These are phyloP conservation scores for Chrysina gloriosa DNA, from an alignment of 2,888 invertebrate species.

Conservation along the genomic window DNA sequence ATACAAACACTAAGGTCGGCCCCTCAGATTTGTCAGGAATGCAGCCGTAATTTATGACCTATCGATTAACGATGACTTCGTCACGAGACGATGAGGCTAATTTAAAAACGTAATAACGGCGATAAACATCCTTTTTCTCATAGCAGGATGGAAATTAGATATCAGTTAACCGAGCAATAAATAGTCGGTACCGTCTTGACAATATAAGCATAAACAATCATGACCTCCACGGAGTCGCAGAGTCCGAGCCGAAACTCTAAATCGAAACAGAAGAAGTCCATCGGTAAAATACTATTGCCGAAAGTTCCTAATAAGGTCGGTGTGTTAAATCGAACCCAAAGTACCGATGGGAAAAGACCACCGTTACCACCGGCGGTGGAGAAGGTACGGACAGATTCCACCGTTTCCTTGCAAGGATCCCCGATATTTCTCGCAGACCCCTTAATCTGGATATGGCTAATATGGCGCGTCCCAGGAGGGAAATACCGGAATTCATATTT, in stretches of 20 bases:
- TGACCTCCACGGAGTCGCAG: constrained; percentile 58
- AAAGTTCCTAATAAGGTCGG: constrained; percentile 64
- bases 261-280: constrained; percentile 58
- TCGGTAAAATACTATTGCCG: constrained; percentile 59
- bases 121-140: no score
- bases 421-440: constrained; percentile 60
- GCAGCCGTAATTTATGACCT: constrained; percentile 36
- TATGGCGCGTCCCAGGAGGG: constrained; percentile 51
- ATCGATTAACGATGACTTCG: constrained; percentile 32
- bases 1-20: constrained; percentile 20
- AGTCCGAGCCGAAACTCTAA: constrained; percentile 52
- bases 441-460: constrained; percentile 59
- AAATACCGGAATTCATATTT: constrained; percentile 30
- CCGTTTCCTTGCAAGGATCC: constrained; percentile 50
- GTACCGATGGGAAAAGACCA: constrained; percentile 46
- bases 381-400: constrained; percentile 43
- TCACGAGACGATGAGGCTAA: constrained; percentile 12
- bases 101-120: not conserved
- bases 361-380: constrained; percentile 49
- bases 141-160: not conserved
- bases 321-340: constrained; percentile 49
- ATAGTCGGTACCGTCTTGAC: not conserved
- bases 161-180: constrained; percentile 15
- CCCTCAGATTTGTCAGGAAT: not conserved
- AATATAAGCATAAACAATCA: constrained; percentile 43